Evolutionary conservation across 2,113 vertebrate genomes (phyloP).

Genomic region (Bolborhynchus lineola): DNA sequence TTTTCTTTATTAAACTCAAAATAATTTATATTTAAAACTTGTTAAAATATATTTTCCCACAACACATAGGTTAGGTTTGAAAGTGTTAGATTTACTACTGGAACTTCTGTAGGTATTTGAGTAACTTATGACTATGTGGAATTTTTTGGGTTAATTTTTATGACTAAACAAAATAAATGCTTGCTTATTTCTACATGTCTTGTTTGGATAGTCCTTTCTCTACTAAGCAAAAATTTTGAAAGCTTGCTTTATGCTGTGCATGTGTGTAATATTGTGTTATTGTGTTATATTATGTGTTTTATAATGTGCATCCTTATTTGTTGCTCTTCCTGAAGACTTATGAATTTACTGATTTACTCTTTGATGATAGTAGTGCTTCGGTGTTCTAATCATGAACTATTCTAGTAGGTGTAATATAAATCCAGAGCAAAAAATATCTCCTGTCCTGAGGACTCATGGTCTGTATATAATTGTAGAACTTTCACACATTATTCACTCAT

Average conservation of each 20-base stretch:
- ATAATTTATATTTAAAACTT: not conserved
- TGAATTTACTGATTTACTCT: not conserved
- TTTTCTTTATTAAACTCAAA: not conserved
- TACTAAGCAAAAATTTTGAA: not conserved
- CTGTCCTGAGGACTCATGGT: not conserved
- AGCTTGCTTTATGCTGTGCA: not conserved
- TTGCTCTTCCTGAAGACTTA: not conserved
- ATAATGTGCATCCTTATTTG: not conserved
- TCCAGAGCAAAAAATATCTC: not conserved
- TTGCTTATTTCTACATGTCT: not conserved
- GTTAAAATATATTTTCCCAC: not conserved
- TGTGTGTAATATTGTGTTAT: too few species aligned
- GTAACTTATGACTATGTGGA: rapidly evolving
- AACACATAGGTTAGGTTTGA: not conserved
- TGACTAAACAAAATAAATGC: not conserved
- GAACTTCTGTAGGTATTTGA: not conserved
- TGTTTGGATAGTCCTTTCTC: not conserved
- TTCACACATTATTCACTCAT: not conserved
- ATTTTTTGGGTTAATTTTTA: not conserved
- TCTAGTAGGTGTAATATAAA: not conserved
- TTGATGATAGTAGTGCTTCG: not conserved
- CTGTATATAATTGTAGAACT: not conserved
- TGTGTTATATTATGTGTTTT: not conserved
- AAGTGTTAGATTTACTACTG: not conserved
- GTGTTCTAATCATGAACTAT: not conserved